Evolutionary conservation across 2,888 invertebrate genomes (phyloP).

Genomic region (Hetaerina titia): DNA sequence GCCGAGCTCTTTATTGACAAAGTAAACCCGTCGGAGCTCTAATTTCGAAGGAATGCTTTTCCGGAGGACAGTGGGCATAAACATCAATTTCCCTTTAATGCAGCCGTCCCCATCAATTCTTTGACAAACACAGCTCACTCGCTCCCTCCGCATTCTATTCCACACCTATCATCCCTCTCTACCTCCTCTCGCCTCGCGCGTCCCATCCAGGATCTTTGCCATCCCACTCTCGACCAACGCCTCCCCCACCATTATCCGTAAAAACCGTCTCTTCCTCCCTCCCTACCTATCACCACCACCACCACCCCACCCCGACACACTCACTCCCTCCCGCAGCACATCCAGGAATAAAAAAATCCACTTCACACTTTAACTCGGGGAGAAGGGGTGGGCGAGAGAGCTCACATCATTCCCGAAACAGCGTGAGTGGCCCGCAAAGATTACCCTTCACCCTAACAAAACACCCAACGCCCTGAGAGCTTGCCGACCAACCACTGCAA

Average conservation of each 20-base stretch:
- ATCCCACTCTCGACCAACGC: background rate
- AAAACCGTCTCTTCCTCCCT: background rate
- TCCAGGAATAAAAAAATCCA: slow-evolving; percentile 29
- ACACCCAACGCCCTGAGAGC: slow-evolving; percentile 44
- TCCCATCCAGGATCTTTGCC: background rate
- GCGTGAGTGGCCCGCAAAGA: slow-evolving; percentile 56
- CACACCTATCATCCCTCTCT: slow-evolving; percentile 22
- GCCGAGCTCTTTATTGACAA: background rate
- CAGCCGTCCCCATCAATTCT: slow-evolving; percentile 57
- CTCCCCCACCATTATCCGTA: slow-evolving; percentile 26
- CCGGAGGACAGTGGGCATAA: slow-evolving; percentile 15
- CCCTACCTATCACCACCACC: background rate
- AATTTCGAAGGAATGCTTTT: slow-evolving; percentile 38
- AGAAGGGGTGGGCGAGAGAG: background rate
- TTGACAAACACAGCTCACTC: slow-evolving; percentile 57
- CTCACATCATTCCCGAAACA: slow-evolving; percentile 41
- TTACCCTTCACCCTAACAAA: slow-evolving; percentile 57
- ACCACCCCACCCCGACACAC: background rate
- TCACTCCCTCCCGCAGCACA: background rate
- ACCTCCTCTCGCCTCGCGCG: background rate
- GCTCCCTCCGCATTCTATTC: slow-evolving; percentile 21
- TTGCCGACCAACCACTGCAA: slow-evolving; percentile 53
- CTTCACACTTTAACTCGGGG: slow-evolving; percentile 60
- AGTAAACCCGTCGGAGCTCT: background rate
- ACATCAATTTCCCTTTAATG: slow-evolving; percentile 55